Conservation (phyloP, 2,113 vertebrate species). For the Myotis davidii region DNA sequence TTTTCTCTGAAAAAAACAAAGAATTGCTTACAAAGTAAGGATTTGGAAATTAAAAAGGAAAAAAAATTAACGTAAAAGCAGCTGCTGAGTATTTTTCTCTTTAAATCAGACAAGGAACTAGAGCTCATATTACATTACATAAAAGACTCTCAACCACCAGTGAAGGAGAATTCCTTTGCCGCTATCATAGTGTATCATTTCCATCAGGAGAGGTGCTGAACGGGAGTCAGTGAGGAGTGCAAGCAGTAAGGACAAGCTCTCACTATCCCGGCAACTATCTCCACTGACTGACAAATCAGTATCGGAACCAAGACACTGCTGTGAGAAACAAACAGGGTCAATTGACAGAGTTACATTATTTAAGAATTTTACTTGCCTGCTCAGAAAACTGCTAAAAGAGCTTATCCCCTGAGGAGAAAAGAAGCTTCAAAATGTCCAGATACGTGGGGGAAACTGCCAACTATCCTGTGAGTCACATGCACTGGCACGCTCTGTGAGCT, state of each 20-base stretch:
- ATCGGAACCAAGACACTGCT: background rate
- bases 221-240: background rate
- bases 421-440: background rate
- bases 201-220: background rate
- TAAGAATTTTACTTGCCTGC: background rate
- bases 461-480: background rate
- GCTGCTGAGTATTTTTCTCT: background rate
- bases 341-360: background rate
- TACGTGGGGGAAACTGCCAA: background rate
- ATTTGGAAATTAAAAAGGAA: background rate
- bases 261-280: background rate
- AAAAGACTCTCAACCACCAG: background rate
- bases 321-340: background rate
- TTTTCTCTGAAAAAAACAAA: background rate
- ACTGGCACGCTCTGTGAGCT: background rate
- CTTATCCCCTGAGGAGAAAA: background rate
- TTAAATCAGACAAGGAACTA: conserved; percentile 1
- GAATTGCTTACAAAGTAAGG: background rate
- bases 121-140: background rate
- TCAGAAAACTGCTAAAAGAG: background rate
- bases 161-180: background rate
- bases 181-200: background rate
- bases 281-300: background rate
- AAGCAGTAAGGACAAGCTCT: background rate
- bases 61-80: background rate